Evolutionary conservation across 1,140 invertebrate species (phyloP).

Genomic region (Hermetia illucens): DNA sequence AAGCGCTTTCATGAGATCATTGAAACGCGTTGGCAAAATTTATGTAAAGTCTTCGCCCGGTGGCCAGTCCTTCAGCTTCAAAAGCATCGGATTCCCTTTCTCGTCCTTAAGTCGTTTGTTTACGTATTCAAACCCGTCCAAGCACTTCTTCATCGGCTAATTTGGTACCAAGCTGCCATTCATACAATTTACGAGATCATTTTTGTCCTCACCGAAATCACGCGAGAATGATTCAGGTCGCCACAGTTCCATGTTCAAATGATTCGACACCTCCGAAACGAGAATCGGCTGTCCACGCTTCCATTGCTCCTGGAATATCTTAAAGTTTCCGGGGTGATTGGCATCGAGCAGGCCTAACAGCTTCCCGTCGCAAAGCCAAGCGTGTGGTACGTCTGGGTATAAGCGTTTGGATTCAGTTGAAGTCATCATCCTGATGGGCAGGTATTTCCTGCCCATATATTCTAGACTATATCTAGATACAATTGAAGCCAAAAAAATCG

Average conservation of each 20-base stretch:
- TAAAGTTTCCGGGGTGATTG: conserved; percentile 63
- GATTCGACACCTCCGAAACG: conserved; percentile 75
- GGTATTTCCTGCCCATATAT: no score
- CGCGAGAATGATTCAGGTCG: conserved; percentile 76
- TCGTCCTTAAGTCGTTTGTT: conserved; percentile 72
- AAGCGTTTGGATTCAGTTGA: conserved; percentile 63
- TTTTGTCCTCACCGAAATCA: conserved; percentile 83
- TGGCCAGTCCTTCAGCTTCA: conserved; percentile 95
- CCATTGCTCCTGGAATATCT: conserved; percentile 91
- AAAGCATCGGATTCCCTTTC: conserved; percentile 70
- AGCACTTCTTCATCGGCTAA: conserved; percentile 84
- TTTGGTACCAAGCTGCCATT: conserved; percentile 75
- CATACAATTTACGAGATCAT: conserved; percentile 85
- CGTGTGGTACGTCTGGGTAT: conserved; percentile 66
- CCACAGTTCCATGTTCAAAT: conserved; percentile 73
- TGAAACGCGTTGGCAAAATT: conserved; percentile 64
- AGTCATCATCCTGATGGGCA: conserved; percentile 71
- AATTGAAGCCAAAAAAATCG: no score
- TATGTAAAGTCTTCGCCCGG: conserved; percentile 92
- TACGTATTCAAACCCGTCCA: conserved; percentile 89
- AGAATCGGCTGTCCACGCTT: conserved; percentile 89
- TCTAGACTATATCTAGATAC: no score
- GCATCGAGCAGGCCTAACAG: conserved; percentile 76
- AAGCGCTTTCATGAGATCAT: conserved; percentile 84
- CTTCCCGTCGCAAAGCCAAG: conserved; percentile 82